Evolutionary conservation across 1,140 invertebrate species (phyloP).

Genomic region (Lethrus apterus): DNA sequence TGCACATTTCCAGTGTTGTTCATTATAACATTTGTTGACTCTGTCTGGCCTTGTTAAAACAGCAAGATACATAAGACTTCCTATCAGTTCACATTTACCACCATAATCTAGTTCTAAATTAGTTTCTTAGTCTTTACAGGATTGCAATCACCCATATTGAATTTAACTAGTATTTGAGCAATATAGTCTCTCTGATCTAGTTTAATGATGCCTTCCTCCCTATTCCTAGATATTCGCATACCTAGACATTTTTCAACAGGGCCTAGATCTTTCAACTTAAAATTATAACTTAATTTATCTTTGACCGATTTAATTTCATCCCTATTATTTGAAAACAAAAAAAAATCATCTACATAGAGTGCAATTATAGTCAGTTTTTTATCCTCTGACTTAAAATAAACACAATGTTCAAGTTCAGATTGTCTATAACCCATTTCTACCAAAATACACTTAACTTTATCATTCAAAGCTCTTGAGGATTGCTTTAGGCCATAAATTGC

Average conservation of each 20-base stretch:
- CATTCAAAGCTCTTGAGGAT: too few relatives aligned
- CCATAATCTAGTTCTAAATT: too few relatives aligned
- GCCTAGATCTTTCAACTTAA: constrained; percentile 29
- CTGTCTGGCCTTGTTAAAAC: constrained; percentile 39
- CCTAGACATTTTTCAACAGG: constrained; percentile 22
- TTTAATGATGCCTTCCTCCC: constrained; percentile 16
- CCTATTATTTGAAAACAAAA: constrained; percentile 26
- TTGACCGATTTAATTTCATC: constrained; percentile 15
- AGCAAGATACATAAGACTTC: constrained; percentile 41
- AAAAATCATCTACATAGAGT: constrained; percentile 33
- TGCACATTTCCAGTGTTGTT: constrained; percentile 33
- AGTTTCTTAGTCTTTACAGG: constrained; percentile 12
- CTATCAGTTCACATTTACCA: too few relatives aligned
- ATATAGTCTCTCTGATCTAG: constrained; percentile 25
- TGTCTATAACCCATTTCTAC: too few relatives aligned
- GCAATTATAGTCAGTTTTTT: constrained; percentile 21
- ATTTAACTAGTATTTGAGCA: constrained; percentile 26
- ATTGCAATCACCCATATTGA: constrained; percentile 29
- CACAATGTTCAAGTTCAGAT: constrained; percentile 34
- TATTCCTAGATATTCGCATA: constrained; percentile 20
- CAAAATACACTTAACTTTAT: too few relatives aligned
- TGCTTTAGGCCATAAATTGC: constrained; percentile 40
- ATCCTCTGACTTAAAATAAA: constrained; percentile 22
- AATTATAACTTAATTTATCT: constrained; percentile 17
- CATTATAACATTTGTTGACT: constrained; percentile 28